Evolutionary conservation across 2,797 vertebrate genomes (phyloP), one percentile per base, ranked within the genome.

Genomic region (Xiphophorus birchmanni): DNA sequence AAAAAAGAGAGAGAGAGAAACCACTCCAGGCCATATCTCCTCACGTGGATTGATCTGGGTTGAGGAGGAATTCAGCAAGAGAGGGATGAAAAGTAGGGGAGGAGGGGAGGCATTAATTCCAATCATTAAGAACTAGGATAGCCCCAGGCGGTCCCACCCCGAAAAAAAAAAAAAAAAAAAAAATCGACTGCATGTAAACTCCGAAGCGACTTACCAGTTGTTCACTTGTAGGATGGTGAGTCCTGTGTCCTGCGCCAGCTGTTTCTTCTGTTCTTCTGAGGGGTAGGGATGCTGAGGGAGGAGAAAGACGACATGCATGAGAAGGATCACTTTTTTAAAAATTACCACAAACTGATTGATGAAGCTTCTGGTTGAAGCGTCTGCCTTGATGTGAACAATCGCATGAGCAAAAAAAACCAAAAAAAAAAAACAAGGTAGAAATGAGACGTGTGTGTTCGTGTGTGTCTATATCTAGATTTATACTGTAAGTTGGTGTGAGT

Each of bases 251-350:
- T 99, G 98, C 91, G 98, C 98, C 96, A 99, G 96, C 95, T 99
- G 98, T 92, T 99, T 99, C 97, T 99, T 99, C 97, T 99, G 98
- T 95, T 99, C 98, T 97, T 99, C 98, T 95, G 98, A 99, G 80
- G 98, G 98, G 95, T 99, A 99, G 74, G 98, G 98, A 91, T 99
- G 98, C 98, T 99, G 93, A 42, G 23, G 56, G 93, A 87, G 87
- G 84, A 88, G 45, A 79, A 7, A 84, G 44, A 90, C 6, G 69
- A 76, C 42, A 79, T 26, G 32, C 63, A 52, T 82, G 63, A 90
- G n/a, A 32, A 32, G 29, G 82, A 88, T 88, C 88, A 89, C 77
- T 12, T 0, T 4, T 0, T 9, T 26, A 21, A 50, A 21, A 74
- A 75, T 73, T 90, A 74, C 91, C 80, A 83, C 88, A 88, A 89